phyloP scores from a whole-genome alignment of 1,140 invertebrate genomes.

The Stenopsyche tienmushanensis region DNA sequence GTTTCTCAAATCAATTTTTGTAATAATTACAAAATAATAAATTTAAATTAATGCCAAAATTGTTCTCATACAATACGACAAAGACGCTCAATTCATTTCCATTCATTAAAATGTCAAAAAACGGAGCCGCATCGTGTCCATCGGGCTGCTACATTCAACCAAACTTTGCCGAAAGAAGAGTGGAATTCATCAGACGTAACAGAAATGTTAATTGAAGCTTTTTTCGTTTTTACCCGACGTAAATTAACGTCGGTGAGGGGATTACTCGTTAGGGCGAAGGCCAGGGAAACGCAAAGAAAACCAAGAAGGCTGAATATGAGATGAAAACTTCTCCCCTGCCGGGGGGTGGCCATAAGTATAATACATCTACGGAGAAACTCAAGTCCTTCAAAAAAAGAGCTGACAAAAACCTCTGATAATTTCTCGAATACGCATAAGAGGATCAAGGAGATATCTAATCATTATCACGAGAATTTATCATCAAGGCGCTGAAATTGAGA shows the following conservation, averaged over 20 bases:
- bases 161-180: background rate
- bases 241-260: background rate
- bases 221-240: background rate
- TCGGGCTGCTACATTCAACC: background rate
- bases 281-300: background rate
- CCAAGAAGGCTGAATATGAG: background rate
- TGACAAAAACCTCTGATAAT: background rate
- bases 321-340: background rate
- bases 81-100: conserved; percentile 4
- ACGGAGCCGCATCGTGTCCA: background rate
- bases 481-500: too few relatives aligned
- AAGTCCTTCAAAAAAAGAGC: background rate
- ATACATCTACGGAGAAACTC: background rate
- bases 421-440: background rate
- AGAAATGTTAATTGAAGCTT: conserved; percentile 14
- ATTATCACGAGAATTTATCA: too few relatives aligned
- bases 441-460: too few relatives aligned
- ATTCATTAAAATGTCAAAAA: background rate
- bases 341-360: background rate
- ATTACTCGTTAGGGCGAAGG: conserved; percentile 8
- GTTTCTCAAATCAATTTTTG: too few relatives aligned
- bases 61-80: too few relatives aligned
- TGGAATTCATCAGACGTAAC: conserved; percentile 1
- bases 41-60: too few relatives aligned
- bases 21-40: too few relatives aligned